phyloP scores from a whole-genome alignment of 2,888 invertebrate species.

The Mesoligia furuncula region DNA sequence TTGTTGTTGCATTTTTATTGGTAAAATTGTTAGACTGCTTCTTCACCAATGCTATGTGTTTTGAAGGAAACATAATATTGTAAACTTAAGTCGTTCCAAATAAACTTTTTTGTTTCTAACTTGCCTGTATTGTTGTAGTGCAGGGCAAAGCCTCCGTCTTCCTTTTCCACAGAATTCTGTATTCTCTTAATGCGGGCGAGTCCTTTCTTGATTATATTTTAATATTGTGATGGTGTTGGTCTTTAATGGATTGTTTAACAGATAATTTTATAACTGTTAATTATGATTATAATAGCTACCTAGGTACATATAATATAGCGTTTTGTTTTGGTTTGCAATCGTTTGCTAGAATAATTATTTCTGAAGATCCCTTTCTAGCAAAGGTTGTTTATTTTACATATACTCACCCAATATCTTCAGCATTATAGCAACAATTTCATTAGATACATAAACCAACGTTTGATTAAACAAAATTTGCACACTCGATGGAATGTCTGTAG shows the following conservation, averaged over 20 bases:
- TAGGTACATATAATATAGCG: neutral
- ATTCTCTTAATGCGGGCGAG: neutral
- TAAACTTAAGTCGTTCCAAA: no score
- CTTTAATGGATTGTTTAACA: neutral
- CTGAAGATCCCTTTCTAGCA: neutral
- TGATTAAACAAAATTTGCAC: slow-evolving; percentile 25
- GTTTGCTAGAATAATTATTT: neutral
- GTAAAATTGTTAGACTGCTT: no score
- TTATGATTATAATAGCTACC: no score
- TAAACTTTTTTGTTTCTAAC: neutral
- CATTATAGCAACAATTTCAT: neutral
- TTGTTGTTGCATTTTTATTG: no score
- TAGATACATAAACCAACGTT: slow-evolving; percentile 4
- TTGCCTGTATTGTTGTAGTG: neutral
- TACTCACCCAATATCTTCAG: neutral
- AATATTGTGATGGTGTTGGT: neutral
- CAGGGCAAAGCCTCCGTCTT: no score
- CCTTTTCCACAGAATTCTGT: neutral
- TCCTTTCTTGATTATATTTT: neutral
- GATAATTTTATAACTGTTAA: neutral
- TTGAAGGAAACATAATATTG: no score
- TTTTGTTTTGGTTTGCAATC: no score
- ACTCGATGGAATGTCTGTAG: slow-evolving; percentile 7
- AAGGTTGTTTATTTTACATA: neutral
- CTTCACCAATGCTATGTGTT: no score